Evolutionary conservation across 2,797 vertebrate species (phyloP).

Genomic region (Clarias pachynema): DNA sequence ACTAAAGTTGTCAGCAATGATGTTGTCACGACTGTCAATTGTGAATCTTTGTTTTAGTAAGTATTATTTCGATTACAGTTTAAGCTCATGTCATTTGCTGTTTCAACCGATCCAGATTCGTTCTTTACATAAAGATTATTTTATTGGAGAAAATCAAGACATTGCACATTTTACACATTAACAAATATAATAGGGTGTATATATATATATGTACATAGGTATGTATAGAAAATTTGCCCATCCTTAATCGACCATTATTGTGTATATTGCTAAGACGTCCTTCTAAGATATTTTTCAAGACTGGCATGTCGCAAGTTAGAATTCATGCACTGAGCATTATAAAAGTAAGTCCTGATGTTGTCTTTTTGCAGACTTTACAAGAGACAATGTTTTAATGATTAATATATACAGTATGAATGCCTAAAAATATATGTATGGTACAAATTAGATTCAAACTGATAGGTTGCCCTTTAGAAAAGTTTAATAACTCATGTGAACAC

Average conservation of each 20-base stretch:
- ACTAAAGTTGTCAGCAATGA: slow-evolving; percentile 91
- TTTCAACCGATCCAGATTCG: background rate
- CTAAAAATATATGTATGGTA: background rate
- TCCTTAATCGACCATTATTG: background rate
- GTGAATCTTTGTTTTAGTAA: slow-evolving; percentile 82
- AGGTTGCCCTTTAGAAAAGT: background rate
- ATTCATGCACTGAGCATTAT: slow-evolving; percentile 53
- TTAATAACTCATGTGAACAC: background rate
- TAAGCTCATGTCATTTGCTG: slow-evolving; percentile 63
- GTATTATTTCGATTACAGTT: slow-evolving; percentile 81
- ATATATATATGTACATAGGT: background rate
- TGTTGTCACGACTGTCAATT: slow-evolving; percentile 91
- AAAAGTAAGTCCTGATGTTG: background rate
- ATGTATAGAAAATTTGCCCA: background rate
- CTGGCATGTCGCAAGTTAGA: slow-evolving; percentile 40
- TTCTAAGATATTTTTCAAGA: background rate
- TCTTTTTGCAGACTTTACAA: background rate
- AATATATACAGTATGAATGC: background rate
- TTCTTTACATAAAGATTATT: background rate
- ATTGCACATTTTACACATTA: background rate
- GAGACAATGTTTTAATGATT: background rate
- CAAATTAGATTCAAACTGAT: background rate
- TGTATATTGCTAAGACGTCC: background rate
- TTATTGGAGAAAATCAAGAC: background rate
- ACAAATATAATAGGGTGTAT: no score